Base-by-base conservation (phyloP, 2,888 invertebrate genomes). In the Periphyllus acericola region DNA sequence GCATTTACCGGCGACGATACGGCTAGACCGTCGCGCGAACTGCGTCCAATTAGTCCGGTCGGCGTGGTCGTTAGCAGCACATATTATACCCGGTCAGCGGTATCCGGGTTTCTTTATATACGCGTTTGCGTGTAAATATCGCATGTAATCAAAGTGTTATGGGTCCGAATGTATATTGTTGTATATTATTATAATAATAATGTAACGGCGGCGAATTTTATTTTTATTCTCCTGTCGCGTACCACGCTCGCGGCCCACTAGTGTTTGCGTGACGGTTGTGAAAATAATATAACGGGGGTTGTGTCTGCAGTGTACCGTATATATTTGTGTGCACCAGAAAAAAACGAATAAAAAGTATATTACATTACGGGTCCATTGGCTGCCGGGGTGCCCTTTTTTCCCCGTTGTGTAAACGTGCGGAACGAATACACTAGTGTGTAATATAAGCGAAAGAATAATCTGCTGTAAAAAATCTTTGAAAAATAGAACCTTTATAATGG, bases 351-450 rank as follows among this genome's bases (percentile, higher is more conserved):
- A 74, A 74, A 74, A 21, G 25, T 36, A 68, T 29, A 68, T 68
- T 68, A 68, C n/a, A 74, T 21, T 72, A 34, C 74, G 34, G 74
- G 36, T 21, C 46, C 46, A 5, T 11, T 29, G 52, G 29, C 9
- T 40, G 14, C 14, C 21, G n/a, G 71, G 46, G 52, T 40, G 32
- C 25, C 71, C 21, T 19, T 72, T n/a, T 72, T 66, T 66, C 6
- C 32, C 66, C n/a, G 68, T 78, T 68, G 76, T 76, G 68, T 32
- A 66, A 76, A 84, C 84, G 32, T 32, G 68, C 34, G 68, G 84
- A 78, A 84, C 68, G 76, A 46, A 72, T 82, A 52, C 60, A 25
- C 60, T 19, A 5, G 25, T 9, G 60, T 76, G 14, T 76, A n/a
- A 46, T 40, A 17, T 78, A 78, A 29, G 25, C 21, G 55, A 32